phyloP scores from a whole-genome alignment of 2,797 vertebrate species.

The Myotis pilosus region DNA sequence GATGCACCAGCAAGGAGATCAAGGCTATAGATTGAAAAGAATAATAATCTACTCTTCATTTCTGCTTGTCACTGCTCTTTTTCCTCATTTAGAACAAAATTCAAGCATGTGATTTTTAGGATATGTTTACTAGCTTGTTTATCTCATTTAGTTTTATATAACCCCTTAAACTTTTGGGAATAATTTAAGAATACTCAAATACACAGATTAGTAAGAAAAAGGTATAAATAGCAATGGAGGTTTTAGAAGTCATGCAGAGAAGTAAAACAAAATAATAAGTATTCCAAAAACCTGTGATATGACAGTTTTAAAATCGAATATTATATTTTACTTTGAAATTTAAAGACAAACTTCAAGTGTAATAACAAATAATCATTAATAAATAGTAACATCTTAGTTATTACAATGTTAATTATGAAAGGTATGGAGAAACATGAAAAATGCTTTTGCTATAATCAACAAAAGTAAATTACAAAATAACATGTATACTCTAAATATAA shows the following conservation, averaged over 20 bases:
- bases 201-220: neutral
- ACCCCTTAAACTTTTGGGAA: neutral
- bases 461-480: slow-evolving; percentile 30
- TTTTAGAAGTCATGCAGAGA: slow-evolving; percentile 18
- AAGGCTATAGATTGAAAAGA: neutral
- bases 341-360: neutral
- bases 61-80: neutral
- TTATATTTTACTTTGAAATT: neutral
- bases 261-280: slow-evolving; percentile 2
- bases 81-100: neutral
- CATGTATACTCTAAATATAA: neutral
- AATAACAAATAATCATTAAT: neutral
- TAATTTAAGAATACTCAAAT: neutral
- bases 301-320: neutral
- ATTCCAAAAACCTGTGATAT: neutral
- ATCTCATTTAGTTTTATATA: neutral
- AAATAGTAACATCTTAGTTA: neutral
- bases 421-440: neutral
- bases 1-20: neutral
- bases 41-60: neutral
- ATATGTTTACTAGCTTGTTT: neutral
- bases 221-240: neutral
- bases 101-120: neutral
- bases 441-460: neutral
- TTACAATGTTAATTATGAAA: neutral